Evolutionary conservation across 1,140 invertebrate species (phyloP).

Genomic region (Brachionus koreanus): DNA sequence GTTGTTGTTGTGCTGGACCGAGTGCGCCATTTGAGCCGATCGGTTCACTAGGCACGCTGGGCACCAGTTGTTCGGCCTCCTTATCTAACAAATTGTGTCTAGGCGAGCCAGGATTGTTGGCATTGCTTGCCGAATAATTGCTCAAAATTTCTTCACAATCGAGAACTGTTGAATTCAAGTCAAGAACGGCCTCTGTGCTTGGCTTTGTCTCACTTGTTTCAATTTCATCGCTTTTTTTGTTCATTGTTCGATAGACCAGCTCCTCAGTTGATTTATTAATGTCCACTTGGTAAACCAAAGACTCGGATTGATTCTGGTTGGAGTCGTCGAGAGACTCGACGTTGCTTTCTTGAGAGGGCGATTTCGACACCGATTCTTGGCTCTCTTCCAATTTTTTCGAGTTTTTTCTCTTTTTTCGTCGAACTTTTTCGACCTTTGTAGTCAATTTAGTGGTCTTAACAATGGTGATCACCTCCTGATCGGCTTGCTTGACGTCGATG

Average conservation of each 20-base stretch:
- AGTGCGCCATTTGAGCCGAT: neutral
- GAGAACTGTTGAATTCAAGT: slow-evolving; percentile 37
- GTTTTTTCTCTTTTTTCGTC: slow-evolving; percentile 30
- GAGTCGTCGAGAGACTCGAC: neutral
- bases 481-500: neutral
- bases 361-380: neutral
- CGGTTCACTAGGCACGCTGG: neutral
- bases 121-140: slow-evolving; percentile 21
- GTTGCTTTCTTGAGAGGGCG: neutral
- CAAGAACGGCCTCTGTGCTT: neutral
- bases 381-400: neutral
- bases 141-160: slow-evolving; percentile 38
- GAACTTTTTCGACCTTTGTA: slow-evolving; percentile 2
- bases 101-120: slow-evolving; percentile 3
- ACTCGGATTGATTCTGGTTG: neutral
- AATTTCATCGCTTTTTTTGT: neutral
- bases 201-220: neutral
- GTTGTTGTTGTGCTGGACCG: neutral
- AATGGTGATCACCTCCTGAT: slow-evolving; percentile 15
- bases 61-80: neutral
- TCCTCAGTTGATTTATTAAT: slow-evolving; percentile 37
- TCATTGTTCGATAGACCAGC: neutral
- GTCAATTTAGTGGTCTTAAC: slow-evolving; percentile 30
- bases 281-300: neutral
- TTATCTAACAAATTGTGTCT: neutral